phyloP scores from a whole-genome alignment of 2,797 vertebrate species.

The Gambusia yucatana region DNA sequence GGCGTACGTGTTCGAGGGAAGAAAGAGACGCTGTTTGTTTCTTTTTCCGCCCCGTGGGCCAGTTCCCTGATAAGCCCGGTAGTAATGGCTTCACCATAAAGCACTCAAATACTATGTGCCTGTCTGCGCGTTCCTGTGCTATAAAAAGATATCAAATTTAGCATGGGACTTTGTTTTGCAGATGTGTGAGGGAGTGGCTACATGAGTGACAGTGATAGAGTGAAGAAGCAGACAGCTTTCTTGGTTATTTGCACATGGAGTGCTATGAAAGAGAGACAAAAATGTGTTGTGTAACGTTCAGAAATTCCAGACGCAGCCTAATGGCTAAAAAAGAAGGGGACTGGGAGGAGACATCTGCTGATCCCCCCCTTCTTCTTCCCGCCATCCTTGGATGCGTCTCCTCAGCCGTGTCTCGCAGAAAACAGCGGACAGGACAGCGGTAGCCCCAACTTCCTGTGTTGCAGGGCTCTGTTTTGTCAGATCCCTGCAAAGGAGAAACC shows the following conservation, averaged over 20 bases:
- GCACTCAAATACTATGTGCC: constrained; percentile 6
- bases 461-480: constrained; percentile 52
- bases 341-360: constrained; percentile 74
- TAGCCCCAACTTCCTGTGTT: constrained; percentile 64
- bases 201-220: constrained; percentile 18
- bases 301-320: constrained; percentile 78
- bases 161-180: constrained; percentile 16
- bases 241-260: constrained; percentile 56
- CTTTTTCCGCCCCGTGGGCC: constrained; percentile 22
- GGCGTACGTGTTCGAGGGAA: constrained; percentile 5
- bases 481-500: constrained; percentile 64
- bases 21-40: constrained; percentile 31
- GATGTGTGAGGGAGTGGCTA: constrained; percentile 23
- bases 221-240: constrained; percentile 39
- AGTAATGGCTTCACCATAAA: constrained; percentile 72
- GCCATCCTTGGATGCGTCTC: constrained; percentile 61
- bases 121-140: constrained; percentile 15
- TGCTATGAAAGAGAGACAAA: constrained; percentile 65
- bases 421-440: constrained; percentile 42
- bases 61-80: constrained; percentile 48
- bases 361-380: constrained; percentile 51
- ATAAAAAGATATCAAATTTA: constrained; percentile 30
- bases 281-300: constrained; percentile 78
- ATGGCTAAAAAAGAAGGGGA: constrained; percentile 83
- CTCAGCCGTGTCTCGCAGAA: constrained; percentile 58